phyloP scores from a whole-genome alignment of 2,113 vertebrate genomes.

The Perognathus longimembris region DNA sequence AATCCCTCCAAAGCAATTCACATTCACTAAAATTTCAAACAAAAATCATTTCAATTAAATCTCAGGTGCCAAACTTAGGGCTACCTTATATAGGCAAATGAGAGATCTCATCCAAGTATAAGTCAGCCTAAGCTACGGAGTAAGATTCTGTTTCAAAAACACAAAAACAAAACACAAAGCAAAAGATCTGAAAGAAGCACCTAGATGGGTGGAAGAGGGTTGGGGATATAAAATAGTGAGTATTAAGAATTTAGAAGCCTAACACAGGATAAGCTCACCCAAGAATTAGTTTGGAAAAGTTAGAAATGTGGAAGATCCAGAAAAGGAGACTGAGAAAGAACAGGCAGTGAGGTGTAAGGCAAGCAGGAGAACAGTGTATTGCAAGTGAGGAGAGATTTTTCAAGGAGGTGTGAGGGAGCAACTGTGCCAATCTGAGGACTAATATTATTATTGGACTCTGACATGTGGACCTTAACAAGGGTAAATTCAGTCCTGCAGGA shows the following conservation, averaged over 20 bases:
- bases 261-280: neutral
- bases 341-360: neutral
- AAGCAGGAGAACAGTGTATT: neutral
- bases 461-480: neutral
- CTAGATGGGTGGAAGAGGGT: neutral
- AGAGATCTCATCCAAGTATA: neutral
- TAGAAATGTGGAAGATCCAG: neutral
- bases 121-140: no score
- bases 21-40: neutral
- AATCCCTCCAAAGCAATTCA: neutral
- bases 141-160: no score
- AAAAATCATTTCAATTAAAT: slow-evolving; percentile 31
- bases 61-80: neutral
- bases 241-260: neutral
- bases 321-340: neutral
- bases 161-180: no score
- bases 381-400: neutral
- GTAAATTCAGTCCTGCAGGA: neutral
- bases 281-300: neutral
- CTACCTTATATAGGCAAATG: neutral
- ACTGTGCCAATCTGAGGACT: neutral
- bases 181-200: neutral
- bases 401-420: neutral
- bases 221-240: neutral
- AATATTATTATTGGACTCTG: neutral